Conservation (phyloP, 2,113 vertebrate genomes). For the Hippocampus guttulatus region DNA sequence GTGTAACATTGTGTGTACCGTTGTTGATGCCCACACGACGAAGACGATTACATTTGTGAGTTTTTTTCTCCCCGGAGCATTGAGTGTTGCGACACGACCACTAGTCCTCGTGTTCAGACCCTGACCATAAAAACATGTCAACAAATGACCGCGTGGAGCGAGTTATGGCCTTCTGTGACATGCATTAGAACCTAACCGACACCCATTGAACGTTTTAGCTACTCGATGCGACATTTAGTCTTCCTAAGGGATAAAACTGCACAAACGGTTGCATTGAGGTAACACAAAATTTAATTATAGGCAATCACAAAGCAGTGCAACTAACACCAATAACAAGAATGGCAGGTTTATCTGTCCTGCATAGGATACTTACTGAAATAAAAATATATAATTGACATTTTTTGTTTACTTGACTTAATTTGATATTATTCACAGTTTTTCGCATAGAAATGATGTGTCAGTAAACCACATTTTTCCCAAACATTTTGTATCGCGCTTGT, state of each 20-base stretch:
- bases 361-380: no score
- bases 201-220: not conserved
- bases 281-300: not conserved
- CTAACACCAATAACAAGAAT: not conserved
- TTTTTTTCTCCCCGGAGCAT: slow-evolving; percentile 2
- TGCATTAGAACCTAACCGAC: not conserved
- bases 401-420: no score
- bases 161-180: no score
- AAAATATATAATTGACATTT: no score
- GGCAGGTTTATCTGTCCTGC: not conserved
- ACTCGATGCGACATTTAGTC: no score
- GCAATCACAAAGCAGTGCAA: not conserved
- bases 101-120: not conserved
- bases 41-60: not conserved
- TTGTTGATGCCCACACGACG: not conserved
- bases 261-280: not conserved
- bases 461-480: no score
- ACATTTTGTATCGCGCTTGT: no score
- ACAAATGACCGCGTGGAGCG: slow-evolving; percentile 44
- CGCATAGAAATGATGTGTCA: no score
- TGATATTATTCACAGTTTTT: no score
- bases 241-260: not conserved
- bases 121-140: slow-evolving; percentile 71
- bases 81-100: slow-evolving; percentile 38
- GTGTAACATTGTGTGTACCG: not conserved